Conservation (phyloP, 2,797 vertebrate species). For the Eulemur albifrons region DNA sequence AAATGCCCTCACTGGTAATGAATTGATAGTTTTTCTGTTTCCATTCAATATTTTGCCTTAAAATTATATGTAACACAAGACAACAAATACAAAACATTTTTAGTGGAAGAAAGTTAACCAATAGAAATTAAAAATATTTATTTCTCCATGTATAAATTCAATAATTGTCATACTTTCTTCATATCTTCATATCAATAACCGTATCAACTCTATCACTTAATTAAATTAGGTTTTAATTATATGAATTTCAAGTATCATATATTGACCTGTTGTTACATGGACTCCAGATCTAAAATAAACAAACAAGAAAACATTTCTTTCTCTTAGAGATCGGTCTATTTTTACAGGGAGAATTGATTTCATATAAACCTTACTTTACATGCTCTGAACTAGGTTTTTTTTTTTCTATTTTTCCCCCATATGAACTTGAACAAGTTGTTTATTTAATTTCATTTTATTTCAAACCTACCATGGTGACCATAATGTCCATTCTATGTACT, state of each 20-base stretch:
- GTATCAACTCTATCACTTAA: not conserved
- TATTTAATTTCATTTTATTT: not conserved
- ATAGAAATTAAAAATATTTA: not conserved
- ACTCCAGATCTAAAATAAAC: not conserved
- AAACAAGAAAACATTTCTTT: not conserved
- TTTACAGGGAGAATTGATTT: not conserved
- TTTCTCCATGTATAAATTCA: not conserved
- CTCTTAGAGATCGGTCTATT: not conserved
- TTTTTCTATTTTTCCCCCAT: not conserved
- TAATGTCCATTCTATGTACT: not conserved
- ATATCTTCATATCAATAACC: not conserved
- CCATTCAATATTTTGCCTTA: not conserved
- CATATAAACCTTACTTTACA: not conserved
- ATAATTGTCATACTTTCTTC: not conserved
- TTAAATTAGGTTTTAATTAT: not conserved
- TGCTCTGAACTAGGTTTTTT: not conserved
- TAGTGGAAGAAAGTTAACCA: not conserved
- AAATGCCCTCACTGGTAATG: not conserved
- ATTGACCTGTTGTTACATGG: not conserved
- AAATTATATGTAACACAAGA: not conserved
- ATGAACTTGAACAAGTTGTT: not conserved
- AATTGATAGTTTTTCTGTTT: not conserved
- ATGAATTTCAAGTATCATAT: not conserved
- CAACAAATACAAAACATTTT: not conserved
- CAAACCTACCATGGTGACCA: not conserved